Evolutionary conservation across 2,888 invertebrate genomes (phyloP).

Genomic region (Drosophila barbarae): DNA sequence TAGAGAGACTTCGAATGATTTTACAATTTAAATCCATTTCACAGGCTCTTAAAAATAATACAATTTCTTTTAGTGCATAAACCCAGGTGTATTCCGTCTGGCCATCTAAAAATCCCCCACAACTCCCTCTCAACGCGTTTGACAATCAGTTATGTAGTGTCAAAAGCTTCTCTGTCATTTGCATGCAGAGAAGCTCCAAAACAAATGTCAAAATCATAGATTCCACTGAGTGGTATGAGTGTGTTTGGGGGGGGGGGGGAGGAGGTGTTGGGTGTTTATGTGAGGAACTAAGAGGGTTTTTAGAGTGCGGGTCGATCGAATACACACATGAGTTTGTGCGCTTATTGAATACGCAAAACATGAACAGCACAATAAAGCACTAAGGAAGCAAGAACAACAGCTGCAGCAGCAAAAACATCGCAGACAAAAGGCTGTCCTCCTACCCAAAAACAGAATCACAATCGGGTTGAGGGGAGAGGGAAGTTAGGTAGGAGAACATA

Average conservation of each 20-base stretch:
- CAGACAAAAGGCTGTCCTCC: conserved; percentile 16
- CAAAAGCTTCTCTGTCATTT: conserved; percentile 56
- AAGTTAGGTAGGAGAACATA: conserved; percentile 5
- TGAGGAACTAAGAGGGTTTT: conserved; percentile 18
- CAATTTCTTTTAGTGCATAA: neutral
- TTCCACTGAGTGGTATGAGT: conserved; percentile 30
- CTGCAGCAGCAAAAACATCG: conserved; percentile 13
- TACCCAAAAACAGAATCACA: conserved; percentile 23
- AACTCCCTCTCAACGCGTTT: conserved; percentile 28
- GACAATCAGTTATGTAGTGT: conserved; percentile 53
- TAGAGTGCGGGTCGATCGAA: conserved; percentile 11
- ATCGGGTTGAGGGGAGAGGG: neutral
- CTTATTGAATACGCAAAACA: conserved; percentile 73
- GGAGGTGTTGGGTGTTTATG: neutral
- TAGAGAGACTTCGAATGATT: no score
- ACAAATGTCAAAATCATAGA: conserved; percentile 75
- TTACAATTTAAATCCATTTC: no score
- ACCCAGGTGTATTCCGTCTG: neutral
- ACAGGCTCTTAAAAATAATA: neutral
- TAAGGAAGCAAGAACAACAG: conserved; percentile 38
- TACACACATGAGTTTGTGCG: conserved; percentile 37
- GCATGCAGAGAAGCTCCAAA: conserved; percentile 65
- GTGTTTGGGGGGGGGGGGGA: neutral
- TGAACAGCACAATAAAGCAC: conserved; percentile 63
- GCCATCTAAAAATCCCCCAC: conserved; percentile 1